Base-by-base conservation (phyloP, 2,888 invertebrate species). In the Altica lythri region DNA sequence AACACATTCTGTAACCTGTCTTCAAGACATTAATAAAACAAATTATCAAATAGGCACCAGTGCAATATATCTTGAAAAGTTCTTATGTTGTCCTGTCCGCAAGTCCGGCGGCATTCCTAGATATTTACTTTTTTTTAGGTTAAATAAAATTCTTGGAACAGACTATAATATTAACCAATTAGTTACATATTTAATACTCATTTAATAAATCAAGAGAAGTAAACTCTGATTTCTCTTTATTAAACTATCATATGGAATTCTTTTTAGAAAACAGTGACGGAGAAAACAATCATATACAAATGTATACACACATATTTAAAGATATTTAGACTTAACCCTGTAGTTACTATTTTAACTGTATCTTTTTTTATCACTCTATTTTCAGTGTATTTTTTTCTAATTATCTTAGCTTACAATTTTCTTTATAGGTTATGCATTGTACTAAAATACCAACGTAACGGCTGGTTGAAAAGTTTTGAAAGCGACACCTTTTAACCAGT, bases 191-290 rank as follows among this genome's bases (percentile, higher is more conserved):
- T 53, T 52, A 56, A 56, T 56, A 56, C 52, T 44, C 42, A 47
- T 56, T 56, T 53, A 49, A 59, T 55, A 60, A 55, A 52, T 54
- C 59, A 56, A 55, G 40, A 30, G 12, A 35, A 43, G 44, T 46
- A 43, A 56, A 54, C 56, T 42, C 56, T 42, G 54, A 56, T 60
- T 60, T 60, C 59, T 55, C 62, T 60, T 56, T 58, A 57, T 57
- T 58, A 58, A 60, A 55, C 53, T 55, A 56, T 53, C 55, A 43
- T 44, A 43, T 38, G 58, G 48, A 53, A 53, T 53, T 48, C 44
- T 53, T 25, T 45, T 44, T 49, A 32, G 37, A 10, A 1, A n/a
- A 18, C 46, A 46, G 46, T 46, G 22, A 27, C 46, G 46, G 12
- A 5, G 10, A 1, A 29, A 14, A n/a, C n/a, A n/a, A n/a, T n/a